Conservation (phyloP, 2,113 vertebrate species). For the Nannobrachium achirus region DNA sequence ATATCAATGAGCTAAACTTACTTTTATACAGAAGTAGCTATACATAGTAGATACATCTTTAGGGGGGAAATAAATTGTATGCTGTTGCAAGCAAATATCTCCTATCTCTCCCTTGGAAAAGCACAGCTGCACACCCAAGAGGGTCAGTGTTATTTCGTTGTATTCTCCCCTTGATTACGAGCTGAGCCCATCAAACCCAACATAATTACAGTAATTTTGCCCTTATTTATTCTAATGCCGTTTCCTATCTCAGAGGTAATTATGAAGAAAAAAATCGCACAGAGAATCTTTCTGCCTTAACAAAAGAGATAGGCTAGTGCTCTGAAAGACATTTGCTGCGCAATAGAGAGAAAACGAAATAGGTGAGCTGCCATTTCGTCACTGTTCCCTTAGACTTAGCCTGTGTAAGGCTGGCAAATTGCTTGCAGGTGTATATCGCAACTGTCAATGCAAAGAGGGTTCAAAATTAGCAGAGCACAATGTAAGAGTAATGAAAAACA, state of each 20-base stretch:
- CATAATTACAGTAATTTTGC: conserved; percentile 99
- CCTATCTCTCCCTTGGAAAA: conserved; percentile 80
- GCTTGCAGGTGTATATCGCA: conserved; percentile 99
- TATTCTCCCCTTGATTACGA: conserved; percentile 99
- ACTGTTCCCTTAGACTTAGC: conserved; percentile 85
- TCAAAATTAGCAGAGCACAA: conserved; percentile 97
- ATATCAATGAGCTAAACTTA: conserved; percentile 9
- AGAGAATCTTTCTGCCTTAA: conserved; percentile 99
- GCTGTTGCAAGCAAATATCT: conserved; percentile 47
- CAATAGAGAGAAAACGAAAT: conserved; percentile 88
- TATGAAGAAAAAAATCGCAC: conserved; percentile 99
- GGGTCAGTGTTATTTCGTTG: conserved; percentile 99
- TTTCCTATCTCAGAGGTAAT: conserved; percentile 99
- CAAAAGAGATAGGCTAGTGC: conserved; percentile 99
- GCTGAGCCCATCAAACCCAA: conserved; percentile 99
- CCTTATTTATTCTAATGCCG: conserved; percentile 99
- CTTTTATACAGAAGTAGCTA: conserved; percentile 14
- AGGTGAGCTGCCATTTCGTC: conserved; percentile 94
- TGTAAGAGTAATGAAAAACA: conserved; percentile 84
- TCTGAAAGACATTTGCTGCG: conserved; percentile 98
- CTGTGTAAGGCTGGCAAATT: conserved; percentile 95
- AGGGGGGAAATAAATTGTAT: conserved; percentile 55
- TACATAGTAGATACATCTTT: conserved; percentile 11
- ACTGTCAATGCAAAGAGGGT: conserved; percentile 92
- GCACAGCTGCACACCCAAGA: conserved; percentile 99